Base-by-base conservation (phyloP, 2,797 vertebrate species). In the Anabas testudineus region DNA sequence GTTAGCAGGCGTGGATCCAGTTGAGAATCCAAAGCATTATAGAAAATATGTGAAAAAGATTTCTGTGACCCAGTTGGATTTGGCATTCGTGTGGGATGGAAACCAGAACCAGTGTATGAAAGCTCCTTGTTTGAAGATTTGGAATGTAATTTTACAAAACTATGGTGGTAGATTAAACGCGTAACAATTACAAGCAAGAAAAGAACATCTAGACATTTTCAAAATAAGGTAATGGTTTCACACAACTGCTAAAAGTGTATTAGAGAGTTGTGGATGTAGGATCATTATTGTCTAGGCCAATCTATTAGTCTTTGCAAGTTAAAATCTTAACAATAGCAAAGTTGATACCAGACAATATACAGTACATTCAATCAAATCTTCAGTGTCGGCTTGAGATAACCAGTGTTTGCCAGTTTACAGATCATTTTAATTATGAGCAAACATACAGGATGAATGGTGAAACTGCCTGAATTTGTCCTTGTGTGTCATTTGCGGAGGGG, bases 91-190 rank as follows among this genome's bases (percentile, higher is more conserved):
- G 46, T 28, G 51, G 65, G 48, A 81, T 42, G 51, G 32, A 56
- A 82, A 71, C 21, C 48, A 65, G 71, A 62, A 51, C 36, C 63
- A 83, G 80, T 60, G 80, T 77, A 79, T 63, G 73, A 78, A 76
- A 42, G 19, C 52, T 56, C 71, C 84, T 86, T 87, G 84, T 86
- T 86, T 78, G 68, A 78, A 76, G n/a, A 61, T 65, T 82, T 72
- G 72, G 71, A 75, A 67, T 77, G 63, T 84, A 83, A 79, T 87
- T 83, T 51, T 34, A 71, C 52, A 48, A 72, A 78, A 24, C 24
- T 24, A 71, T 64, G 71, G 67, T 78, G 52, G 26, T 55, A 75
- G 71, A 74, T 76, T 68, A 69, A 65, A 32, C 73, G 53, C 54
- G 64, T 41, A 24, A 24, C 24, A 24, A 24, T 24, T 24, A 24